Evolutionary conservation across 1,140 invertebrate species (phyloP), one percentile per base, ranked within the genome.

Genomic region (Philotrypesis tridentata): DNA sequence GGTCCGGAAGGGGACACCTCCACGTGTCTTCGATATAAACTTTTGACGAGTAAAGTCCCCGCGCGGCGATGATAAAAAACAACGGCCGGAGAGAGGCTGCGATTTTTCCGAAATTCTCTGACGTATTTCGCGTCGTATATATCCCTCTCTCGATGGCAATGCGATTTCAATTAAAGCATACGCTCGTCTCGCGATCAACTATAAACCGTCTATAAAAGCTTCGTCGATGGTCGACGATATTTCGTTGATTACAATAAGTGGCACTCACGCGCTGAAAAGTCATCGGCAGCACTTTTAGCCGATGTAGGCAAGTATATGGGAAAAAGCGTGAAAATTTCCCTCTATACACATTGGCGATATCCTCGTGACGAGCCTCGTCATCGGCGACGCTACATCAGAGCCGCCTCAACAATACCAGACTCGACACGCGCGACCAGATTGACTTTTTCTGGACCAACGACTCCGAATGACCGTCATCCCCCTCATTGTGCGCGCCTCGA

Each of bases 391-490:
- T 17, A 29, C 31, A 43, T 37, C 48, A n/a, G n/a, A n/a, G 37
- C 48, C 68, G 9, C 55, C 27, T 31, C 27, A 55, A n/a, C 65
- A 78, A 78, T 78, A 70, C 27, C 61, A 17, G 25, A n/a, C n/a
- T 8, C 37, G 43, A 67, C 43, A 55, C 76, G 65, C 37, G 33
- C 29, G 8, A 37, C 61, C 78, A 68, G 70, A 63, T 80, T 72
- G 78, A 37, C 68, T 63, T 80, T 80, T 80, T 72, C 55, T 55
- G 40, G 48, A 70, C 29, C 31, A 60, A 33, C 27, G 43, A 23
- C 29, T 60, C 63, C 60, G 63, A 43, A 78, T 31, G 43, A 76
- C 40, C 61, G 73, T 37, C 31, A 8, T 25, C 25, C 40, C 73
- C 43, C 29, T 71, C 71, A 27, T 29, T n/a, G 17, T 27, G 23